Evolutionary conservation across 2,797 vertebrate species (phyloP), one percentile per base, ranked within the genome.

Genomic region (Epinephelus malabaricus): DNA sequence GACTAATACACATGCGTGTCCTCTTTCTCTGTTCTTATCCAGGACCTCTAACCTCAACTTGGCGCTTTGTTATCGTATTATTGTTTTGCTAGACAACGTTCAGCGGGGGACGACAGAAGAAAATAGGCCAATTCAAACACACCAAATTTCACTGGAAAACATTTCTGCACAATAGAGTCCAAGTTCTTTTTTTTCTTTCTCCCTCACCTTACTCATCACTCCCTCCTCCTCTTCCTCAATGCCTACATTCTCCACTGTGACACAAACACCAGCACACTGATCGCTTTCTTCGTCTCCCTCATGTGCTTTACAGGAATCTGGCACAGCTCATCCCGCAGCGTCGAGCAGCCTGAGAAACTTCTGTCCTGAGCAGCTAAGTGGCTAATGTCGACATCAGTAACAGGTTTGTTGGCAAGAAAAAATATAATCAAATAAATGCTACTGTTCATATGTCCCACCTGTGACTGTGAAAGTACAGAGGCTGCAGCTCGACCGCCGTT

Each of bases 151-250:
- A 73, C 53, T 73, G 74, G 69, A 81, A 84, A 90, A 69, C 55
- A 75, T 66, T 76, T 67, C 51, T 47, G 66, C 59, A 70, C 76
- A 59, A 69, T 2, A 55, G 58, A 82, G 67, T 73, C 43, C 65
- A 68, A 55, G 59, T 56, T 63, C 34, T 55, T 64, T 71, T 67
- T 25, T 25, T 76, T 56, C 19, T 47, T 54, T 69, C 53, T 81
- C 73, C 59, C 46, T 85, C 68, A 81, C 61, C 69, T 81, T 78
- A 58, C 69, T 86, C 82, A 84, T 87, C 78, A 72, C 51, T 69
- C 65, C 79, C 67, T 60, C 62, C 61, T 64, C 27, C 23, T 66
- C 73, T 60, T 77, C 66, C 49, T 83, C 82, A 88, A 83, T 70
- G 67, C 47, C 74, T 38, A 15, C 75, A 84, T 83, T 89, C 63